A percentile compares a stretch with the other conserved stretches of the same genome.
Evolutionary conservation across 2,113 vertebrate species (phyloP).

Genomic region (Xyrauchen texanus): DNA sequence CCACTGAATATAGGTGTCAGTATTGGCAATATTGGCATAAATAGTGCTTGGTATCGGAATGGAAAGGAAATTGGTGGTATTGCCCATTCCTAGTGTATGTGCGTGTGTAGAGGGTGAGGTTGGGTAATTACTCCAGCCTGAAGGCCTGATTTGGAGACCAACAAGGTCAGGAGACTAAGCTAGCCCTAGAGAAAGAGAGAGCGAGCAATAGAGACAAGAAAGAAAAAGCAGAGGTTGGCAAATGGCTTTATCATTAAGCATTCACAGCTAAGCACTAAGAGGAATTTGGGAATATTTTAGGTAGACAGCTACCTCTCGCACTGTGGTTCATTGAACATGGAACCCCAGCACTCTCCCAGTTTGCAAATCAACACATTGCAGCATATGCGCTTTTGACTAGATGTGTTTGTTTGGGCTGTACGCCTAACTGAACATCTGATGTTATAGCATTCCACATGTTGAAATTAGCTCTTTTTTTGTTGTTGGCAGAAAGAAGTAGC

Average conservation of each 20-base stretch:
- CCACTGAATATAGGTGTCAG: too few relatives aligned
- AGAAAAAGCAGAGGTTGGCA: too few relatives aligned
- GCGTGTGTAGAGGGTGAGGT: too few relatives aligned
- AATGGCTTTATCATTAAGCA: slow-evolving; percentile 55
- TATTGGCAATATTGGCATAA: too few relatives aligned
- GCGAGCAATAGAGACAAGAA: too few relatives aligned
- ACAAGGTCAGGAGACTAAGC: too few relatives aligned
- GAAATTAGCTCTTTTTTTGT: slow-evolving; percentile 75
- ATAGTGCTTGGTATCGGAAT: too few relatives aligned
- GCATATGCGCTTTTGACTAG: slow-evolving; percentile 73
- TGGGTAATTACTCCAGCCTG: too few relatives aligned
- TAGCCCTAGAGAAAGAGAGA: too few relatives aligned
- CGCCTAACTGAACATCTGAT: slow-evolving; percentile 81
- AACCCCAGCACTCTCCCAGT: slow-evolving; percentile 76
- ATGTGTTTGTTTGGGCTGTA: slow-evolving; percentile 74
- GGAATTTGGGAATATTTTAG: not conserved
- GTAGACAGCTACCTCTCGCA: slow-evolving; percentile 12
- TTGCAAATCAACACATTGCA: slow-evolving; percentile 76
- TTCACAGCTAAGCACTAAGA: not conserved
- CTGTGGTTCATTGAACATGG: slow-evolving; percentile 39
- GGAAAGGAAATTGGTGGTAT: too few relatives aligned
- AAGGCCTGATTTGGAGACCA: too few relatives aligned
- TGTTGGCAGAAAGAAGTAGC: not conserved
- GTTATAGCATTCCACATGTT: slow-evolving; percentile 75
- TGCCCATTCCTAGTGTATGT: too few relatives aligned